These are phyloP conservation scores for Anomalospiza imberbis DNA, from an alignment of 2,797 vertebrate species.

Conservation along the genomic window DNA sequence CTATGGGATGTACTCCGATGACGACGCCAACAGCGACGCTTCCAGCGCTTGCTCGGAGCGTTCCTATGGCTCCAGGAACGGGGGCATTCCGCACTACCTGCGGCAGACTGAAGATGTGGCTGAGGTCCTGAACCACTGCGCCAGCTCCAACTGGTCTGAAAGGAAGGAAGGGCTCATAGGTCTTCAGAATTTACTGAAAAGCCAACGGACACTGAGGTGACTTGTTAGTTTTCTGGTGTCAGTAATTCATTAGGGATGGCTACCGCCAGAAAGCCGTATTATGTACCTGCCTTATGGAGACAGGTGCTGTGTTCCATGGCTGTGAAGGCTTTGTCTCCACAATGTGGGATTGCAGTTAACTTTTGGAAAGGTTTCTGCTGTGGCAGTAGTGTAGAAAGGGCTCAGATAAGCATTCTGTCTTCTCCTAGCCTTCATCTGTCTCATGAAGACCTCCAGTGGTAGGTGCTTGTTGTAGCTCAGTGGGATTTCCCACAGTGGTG, in stretches of 20 bases:
- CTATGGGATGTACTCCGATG: slow-evolving; percentile 92
- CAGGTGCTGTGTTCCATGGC: not conserved
- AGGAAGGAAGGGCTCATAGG: slow-evolving; percentile 93
- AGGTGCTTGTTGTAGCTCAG: not conserved
- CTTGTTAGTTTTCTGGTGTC: not conserved
- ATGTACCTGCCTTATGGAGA: not conserved
- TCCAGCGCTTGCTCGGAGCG: slow-evolving; percentile 96
- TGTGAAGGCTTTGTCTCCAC: not conserved
- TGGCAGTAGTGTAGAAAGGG: not conserved
- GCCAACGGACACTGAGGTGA: slow-evolving; percentile 87
- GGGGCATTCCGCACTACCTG: slow-evolving; percentile 91
- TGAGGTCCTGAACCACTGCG: slow-evolving; percentile 96
- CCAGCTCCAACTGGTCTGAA: slow-evolving; percentile 98
- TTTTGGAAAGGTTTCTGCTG: not conserved
- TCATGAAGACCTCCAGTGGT: not conserved
- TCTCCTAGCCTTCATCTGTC: not conserved
- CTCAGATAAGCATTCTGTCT: not conserved
- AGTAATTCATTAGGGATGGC: not conserved
- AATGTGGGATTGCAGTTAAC: not conserved
- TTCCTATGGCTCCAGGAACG: slow-evolving; percentile 91
- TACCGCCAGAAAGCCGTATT: not conserved
- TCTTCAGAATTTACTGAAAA: slow-evolving; percentile 89
- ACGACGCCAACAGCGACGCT: slow-evolving; percentile 93
- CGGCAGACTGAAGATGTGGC: slow-evolving; percentile 96
- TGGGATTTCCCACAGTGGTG: not conserved